Evolutionary conservation across 2,113 vertebrate species (phyloP), one percentile per base, ranked within the genome.

Genomic region (Labeo catla): DNA sequence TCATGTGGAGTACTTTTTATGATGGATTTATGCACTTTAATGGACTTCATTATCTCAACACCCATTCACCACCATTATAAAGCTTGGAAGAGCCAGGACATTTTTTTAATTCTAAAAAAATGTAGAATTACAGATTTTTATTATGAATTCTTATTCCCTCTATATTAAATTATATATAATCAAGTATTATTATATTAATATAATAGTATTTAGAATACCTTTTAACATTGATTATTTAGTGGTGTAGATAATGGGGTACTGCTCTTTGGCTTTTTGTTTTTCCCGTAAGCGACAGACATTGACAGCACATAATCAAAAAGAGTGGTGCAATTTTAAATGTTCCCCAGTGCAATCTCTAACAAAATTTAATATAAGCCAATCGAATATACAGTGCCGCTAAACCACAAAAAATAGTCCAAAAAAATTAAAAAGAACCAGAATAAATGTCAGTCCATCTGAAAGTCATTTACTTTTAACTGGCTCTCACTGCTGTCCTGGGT

Each of bases 261-360:
- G 8, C 68, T 43, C 15, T 10, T 72, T 43, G 21, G 4, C 59
- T 23, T 61, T 23, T 61, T 61, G 68, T 21, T 13, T 74, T 74
- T 13, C 19, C 21, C 43, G 12, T 74, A 47, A 23, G 11, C 5
- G 10, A 1, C 45, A 23, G n/a, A 49, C 21, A 76, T 28, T 76
- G 72, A 76, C 45, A 49, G n/a, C 3, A 47, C 45, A 76, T 72
- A 72, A 72, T 49, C 11, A 49, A 76, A 74, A 76, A 76, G 72
- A 76, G 12, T 23, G n/a, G 21, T 76, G 21, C 45, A 23, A 74
- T 13, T 49, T 74, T 0, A 3, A 13, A 23, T 19, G 43, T 72
- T 43, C 16, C 39, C 34, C 39, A 72, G 68, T 11, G 19, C 21
- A 47, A n/a, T 23, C 19, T n/a, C 10, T 74, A 45, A 47, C 43